Base-by-base conservation (phyloP, 2,113 vertebrate species). In the Corvus moneduloides region DNA sequence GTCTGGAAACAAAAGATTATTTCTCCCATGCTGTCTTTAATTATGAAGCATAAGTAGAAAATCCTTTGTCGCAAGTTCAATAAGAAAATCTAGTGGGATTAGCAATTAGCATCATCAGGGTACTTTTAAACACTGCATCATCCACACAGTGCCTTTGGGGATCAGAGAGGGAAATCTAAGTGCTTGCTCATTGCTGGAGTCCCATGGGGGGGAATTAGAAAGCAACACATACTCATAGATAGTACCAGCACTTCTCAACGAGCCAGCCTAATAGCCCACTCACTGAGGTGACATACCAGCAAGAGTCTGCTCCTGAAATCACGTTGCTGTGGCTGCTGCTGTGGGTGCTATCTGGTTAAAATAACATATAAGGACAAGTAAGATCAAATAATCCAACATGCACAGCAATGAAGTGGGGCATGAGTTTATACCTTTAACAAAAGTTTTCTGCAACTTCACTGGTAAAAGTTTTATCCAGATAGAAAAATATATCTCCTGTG, bases 1-100 rank as follows among this genome's bases (percentile, higher is more conserved):
- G 18, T 3, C 16, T 75, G 54, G 68, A 88, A 94, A 89, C 28
- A 95, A 89, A 87, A 87, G 37, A 51, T 82, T 23, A 35, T 82
- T 84, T 94, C 66, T 94, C 43, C 54, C 69, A n/a, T 82, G 21
- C 59, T 75, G 27, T 86, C 68, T 92, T 81, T 93, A 94, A 84
- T 96, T 88, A 90, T 35, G 12, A 93, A 82, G 44, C 28, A 59
- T 48, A 56, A 41, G 7, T 66, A 61, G 62, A 82, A 94, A 96
- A 87, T 56, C 58, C 77, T 91, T 66, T 91, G 52, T 71, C 52
- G 6, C 22, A 77, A 75, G 10, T 89, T 93, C 58, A 84, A 20
- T 52, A 41, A 44, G 43, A 66, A 94, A 93, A 91, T 66, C 67
- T 62, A 48, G 32, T 13, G 66, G 49, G 80, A 87, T 87, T 86